Conservation (phyloP, 2,888 invertebrate species). For the Drosophila birchii region DNA sequence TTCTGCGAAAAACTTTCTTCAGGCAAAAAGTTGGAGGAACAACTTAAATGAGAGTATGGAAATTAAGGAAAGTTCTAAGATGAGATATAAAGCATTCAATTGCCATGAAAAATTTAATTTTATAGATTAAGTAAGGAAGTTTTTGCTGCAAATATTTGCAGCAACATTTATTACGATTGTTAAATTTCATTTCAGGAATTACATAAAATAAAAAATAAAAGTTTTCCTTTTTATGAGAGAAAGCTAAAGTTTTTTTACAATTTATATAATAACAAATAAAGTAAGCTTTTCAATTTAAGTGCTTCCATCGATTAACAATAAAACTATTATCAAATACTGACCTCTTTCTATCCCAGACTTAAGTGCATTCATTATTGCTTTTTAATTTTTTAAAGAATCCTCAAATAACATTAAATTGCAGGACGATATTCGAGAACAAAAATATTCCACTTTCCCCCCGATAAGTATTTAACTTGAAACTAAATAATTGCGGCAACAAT, state of each 20-base stretch:
- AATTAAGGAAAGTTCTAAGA: slow-evolving; percentile 5
- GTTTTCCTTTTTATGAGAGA: too few species aligned
- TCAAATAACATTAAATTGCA: neutral
- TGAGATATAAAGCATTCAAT: neutral
- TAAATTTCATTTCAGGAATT: neutral
- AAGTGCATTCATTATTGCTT: neutral
- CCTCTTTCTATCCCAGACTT: neutral
- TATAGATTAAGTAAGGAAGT: neutral
- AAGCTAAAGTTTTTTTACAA: neutral
- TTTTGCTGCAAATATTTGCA: neutral
- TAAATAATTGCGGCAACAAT: neutral
- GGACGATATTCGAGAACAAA: neutral
- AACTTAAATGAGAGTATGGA: slow-evolving; percentile 5
- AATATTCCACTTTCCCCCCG: neutral
- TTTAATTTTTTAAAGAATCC: neutral
- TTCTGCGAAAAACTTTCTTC: neutral
- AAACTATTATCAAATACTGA: too few species aligned
- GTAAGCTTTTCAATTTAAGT: neutral
- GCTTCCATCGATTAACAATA: neutral
- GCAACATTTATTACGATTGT: neutral
- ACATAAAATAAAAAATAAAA: neutral
- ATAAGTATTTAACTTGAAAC: neutral
- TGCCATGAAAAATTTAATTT: neutral
- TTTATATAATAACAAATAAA: neutral
- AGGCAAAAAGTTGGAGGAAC: neutral